Conservation (phyloP, 1,140 invertebrate species). For the Araneus ventricosus region DNA sequence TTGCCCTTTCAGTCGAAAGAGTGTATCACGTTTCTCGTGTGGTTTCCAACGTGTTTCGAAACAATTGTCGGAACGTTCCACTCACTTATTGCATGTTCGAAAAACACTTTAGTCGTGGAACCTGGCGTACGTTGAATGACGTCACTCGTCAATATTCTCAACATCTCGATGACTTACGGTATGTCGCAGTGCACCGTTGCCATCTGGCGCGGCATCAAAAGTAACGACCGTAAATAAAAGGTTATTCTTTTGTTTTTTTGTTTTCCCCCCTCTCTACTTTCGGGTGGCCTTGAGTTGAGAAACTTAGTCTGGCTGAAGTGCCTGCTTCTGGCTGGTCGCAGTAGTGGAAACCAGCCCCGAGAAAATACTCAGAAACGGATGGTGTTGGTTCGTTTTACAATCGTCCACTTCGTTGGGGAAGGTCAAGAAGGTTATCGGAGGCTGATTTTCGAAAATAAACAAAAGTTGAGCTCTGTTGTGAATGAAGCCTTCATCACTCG, state of each 20-base stretch:
- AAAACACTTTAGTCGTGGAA: neutral
- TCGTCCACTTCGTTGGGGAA: neutral
- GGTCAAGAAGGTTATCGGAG: constrained; percentile 7
- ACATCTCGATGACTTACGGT: neutral
- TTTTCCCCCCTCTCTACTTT: neutral
- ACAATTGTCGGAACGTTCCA: constrained; percentile 6
- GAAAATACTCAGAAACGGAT: neutral
- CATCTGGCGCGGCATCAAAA: constrained; percentile 4
- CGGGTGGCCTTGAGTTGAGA: neutral
- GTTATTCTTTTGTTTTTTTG: neutral
- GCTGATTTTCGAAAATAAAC: constrained; percentile 7
- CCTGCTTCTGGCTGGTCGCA: neutral
- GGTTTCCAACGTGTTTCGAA: neutral
- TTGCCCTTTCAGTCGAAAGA: neutral
- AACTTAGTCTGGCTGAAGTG: neutral
- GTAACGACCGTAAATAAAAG: neutral
- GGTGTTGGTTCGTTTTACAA: neutral
- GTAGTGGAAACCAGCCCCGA: neutral
- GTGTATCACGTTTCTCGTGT: constrained; percentile 23
- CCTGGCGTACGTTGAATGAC: neutral
- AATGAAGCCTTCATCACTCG: constrained; percentile 28
- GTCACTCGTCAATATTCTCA: neutral
- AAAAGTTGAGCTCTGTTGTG: neutral
- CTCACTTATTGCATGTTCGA: neutral
- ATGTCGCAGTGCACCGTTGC: neutral